A percentile compares a stretch with the other conserved stretches of the same genome.
Evolutionary conservation across 2,888 invertebrate species (phyloP).

Genomic region (Tachina fera): DNA sequence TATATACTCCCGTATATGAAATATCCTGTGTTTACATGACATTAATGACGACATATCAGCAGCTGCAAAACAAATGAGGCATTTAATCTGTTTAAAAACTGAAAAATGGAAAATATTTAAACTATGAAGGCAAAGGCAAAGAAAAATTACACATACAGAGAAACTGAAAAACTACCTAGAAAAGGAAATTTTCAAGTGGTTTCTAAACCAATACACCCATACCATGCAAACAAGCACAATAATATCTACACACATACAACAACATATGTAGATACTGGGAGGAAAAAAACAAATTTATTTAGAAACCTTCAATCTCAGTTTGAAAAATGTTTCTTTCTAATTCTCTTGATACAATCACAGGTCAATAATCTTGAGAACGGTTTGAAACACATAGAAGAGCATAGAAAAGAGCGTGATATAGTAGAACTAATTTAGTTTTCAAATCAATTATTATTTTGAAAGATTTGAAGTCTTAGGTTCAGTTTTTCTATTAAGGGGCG

Average conservation of each 20-base stretch:
- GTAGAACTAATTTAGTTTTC: slow-evolving; percentile 56
- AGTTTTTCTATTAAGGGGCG: slow-evolving; percentile 22
- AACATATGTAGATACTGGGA: neutral
- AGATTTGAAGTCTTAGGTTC: neutral
- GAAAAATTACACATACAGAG: neutral
- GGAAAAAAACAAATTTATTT: neutral
- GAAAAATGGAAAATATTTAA: slow-evolving; percentile 17
- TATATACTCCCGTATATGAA: neutral
- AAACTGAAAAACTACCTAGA: slow-evolving; percentile 29
- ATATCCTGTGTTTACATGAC: slow-evolving; percentile 66
- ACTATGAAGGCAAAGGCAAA: neutral
- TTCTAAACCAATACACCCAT: neutral
- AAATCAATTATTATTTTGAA: slow-evolving; percentile 1
- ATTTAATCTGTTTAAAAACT: slow-evolving; percentile 60
- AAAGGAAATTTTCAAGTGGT: slow-evolving; percentile 46
- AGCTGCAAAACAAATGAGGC: slow-evolving; percentile 69
- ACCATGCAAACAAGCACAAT: neutral
- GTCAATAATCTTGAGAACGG: slow-evolving; percentile 15
- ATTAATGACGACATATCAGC: slow-evolving; percentile 73
- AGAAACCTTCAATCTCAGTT: slow-evolving; percentile 8
- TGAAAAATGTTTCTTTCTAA: neutral
- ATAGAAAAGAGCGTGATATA: neutral
- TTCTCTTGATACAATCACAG: slow-evolving; percentile 14
- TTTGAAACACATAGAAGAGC: neutral
- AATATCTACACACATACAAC: neutral